Percentiles rank a stretch among this genome's conserved stretches.
phyloP scores from a whole-genome alignment of 2,888 invertebrate species.

The Harpalus rufipes region DNA sequence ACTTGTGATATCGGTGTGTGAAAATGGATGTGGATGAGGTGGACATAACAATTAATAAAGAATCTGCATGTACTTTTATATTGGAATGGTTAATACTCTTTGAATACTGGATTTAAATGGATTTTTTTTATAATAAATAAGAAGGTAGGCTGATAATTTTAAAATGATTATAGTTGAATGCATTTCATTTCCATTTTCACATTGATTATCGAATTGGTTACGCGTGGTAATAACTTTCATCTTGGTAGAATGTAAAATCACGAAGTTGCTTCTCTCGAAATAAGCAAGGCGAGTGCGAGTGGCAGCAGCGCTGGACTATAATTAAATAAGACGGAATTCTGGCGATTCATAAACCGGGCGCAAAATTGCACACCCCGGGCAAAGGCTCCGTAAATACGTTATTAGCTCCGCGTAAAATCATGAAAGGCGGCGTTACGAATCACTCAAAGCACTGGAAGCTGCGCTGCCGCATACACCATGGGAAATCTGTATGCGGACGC shows the following conservation, averaged over 20 bases:
- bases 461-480: neutral
- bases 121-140: neutral
- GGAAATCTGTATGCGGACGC: constrained; percentile 8
- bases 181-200: constrained; percentile 11
- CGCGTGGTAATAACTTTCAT: constrained; percentile 1
- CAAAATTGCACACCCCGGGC: constrained; percentile 51
- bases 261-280: neutral
- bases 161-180: neutral
- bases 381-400: constrained; percentile 63
- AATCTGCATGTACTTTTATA: constrained; percentile 8
- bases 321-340: constrained; percentile 65
- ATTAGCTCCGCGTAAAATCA: constrained; percentile 66
- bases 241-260: neutral
- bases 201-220: neutral
- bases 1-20: neutral
- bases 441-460: constrained; percentile 53
- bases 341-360: constrained; percentile 61
- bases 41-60: neutral
- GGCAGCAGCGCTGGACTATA: constrained; percentile 52
- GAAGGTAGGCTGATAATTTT: neutral
- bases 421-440: constrained; percentile 63
- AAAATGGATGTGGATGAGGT: constrained; percentile 6
- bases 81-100: constrained; percentile 29
- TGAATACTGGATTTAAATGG: constrained; percentile 31
- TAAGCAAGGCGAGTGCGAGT: neutral